These are phyloP conservation scores for Zeugodacus cucurbitae DNA, from an alignment of 1,140 invertebrate species.

Conservation along the genomic window DNA sequence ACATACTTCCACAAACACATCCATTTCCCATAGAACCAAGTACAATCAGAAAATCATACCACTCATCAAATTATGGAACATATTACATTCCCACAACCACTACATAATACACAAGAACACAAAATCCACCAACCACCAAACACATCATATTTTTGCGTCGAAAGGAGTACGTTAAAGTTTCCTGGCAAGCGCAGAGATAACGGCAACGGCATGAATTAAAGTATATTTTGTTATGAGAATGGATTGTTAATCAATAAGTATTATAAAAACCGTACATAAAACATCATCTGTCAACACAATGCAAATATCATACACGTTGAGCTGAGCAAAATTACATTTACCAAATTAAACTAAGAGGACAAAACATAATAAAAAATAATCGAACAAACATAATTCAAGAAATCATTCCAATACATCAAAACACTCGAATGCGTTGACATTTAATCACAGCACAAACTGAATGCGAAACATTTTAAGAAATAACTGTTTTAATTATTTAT, in stretches of 20 bases:
- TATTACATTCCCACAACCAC: background rate
- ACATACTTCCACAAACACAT: background rate
- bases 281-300: background rate
- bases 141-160: background rate
- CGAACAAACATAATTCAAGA: background rate
- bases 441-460: background rate
- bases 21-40: background rate
- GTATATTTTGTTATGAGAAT: background rate
- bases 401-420: background rate
- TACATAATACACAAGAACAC: background rate
- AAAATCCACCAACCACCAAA: background rate
- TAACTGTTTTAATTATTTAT: conserved; percentile 43
- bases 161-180: conserved; percentile 9
- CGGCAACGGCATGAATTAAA: background rate
- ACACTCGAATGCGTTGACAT: background rate
- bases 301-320: background rate
- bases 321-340: background rate
- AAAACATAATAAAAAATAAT: conserved; percentile 43
- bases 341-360: background rate
- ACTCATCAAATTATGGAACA: background rate
- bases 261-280: background rate
- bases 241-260: background rate
- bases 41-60: background rate
- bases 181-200: background rate
- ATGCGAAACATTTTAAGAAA: conserved; percentile 30